phyloP scores from a whole-genome alignment of 2,113 vertebrate species.

The Calonectris borealis region DNA sequence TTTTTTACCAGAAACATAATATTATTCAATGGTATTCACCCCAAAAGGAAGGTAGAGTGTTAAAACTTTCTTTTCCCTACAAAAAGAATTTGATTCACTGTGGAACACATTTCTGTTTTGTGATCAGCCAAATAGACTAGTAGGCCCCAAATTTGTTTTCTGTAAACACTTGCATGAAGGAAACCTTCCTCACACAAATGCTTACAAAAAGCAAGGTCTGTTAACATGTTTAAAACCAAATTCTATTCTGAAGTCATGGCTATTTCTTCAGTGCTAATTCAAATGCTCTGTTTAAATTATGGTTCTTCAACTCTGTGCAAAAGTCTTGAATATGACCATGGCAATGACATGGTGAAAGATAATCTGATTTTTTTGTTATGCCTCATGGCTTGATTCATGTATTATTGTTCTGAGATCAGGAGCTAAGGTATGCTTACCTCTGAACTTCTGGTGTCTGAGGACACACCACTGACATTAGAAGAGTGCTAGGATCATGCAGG shows the following conservation, averaged over 20 bases:
- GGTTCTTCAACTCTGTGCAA: background rate
- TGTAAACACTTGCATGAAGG: background rate
- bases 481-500: background rate
- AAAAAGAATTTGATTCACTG: background rate
- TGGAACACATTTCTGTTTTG: background rate
- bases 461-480: background rate
- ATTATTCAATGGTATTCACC: background rate
- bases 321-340: background rate
- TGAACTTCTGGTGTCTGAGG: background rate
- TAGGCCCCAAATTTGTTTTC: background rate
- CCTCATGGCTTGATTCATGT: background rate
- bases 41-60: background rate
- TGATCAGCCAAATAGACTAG: background rate
- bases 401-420: background rate
- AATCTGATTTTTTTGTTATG: background rate
- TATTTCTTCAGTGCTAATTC: background rate
- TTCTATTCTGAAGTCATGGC: background rate
- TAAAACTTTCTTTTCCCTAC: background rate
- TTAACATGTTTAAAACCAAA: background rate
- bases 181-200: background rate
- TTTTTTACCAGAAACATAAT: background rate
- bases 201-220: background rate
- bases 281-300: background rate
- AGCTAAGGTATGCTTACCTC: background rate
- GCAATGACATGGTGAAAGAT: fast-evolving